Evolutionary conservation across 2,888 invertebrate genomes (phyloP).

Genomic region (Drosophila sordidula): DNA sequence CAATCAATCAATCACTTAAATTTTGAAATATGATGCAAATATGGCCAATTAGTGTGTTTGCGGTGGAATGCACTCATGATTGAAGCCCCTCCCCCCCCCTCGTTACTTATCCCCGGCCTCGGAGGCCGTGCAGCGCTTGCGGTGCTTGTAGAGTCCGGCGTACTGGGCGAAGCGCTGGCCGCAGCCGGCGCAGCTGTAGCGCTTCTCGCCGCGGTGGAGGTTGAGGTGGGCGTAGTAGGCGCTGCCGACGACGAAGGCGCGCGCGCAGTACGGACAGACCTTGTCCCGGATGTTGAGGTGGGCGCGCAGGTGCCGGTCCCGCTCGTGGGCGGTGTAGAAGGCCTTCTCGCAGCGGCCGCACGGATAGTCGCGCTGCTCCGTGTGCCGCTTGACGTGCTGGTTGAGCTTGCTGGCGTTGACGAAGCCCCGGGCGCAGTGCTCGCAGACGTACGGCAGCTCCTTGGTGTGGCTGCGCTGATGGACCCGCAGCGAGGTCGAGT

Average conservation of each 20-base stretch:
- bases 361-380: constrained; percentile 71
- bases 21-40: not conserved
- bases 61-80: too few species aligned
- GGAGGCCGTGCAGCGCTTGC: constrained; percentile 53
- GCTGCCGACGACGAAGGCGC: constrained; percentile 79
- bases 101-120: constrained; percentile 16
- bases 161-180: constrained; percentile 80
- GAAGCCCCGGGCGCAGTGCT: constrained; percentile 80
- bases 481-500: constrained; percentile 71
- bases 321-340: constrained; percentile 81
- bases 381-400: constrained; percentile 81
- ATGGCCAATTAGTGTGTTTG: not conserved
- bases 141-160: constrained; percentile 82
- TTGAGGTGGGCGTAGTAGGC: constrained; percentile 83
- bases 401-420: constrained; percentile 82
- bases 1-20: too few species aligned
- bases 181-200: constrained; percentile 75
- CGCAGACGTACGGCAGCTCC: constrained; percentile 81
- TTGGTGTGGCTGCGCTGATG: constrained; percentile 81
- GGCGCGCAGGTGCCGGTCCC: constrained; percentile 75
- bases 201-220: constrained; percentile 79
- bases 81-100: not conserved
- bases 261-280: constrained; percentile 79
- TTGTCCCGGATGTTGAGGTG: constrained; percentile 82
- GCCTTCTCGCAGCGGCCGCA: constrained; percentile 80